A percentile compares a stretch with the other conserved stretches of the same genome.
Conservation (phyloP, 2,797 vertebrate genomes). For the Podargus strigoides region DNA sequence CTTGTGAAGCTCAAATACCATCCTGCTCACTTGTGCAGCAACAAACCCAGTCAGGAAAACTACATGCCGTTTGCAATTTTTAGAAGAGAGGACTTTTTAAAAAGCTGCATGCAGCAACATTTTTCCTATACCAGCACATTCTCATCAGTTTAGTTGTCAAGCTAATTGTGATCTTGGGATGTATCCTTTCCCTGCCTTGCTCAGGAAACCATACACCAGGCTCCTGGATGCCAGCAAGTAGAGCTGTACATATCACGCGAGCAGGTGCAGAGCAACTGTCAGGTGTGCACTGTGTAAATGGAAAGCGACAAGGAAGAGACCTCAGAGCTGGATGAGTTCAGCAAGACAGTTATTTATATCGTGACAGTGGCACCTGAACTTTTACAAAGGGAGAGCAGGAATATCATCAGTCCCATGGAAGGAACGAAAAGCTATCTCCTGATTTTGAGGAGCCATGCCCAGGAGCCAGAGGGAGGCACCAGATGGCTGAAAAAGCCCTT, state of each 20-base stretch:
- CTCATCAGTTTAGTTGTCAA: background rate
- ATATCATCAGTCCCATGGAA: background rate
- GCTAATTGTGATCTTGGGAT: background rate
- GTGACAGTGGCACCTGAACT: background rate
- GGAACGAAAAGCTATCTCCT: background rate
- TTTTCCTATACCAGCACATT: constrained; percentile 50
- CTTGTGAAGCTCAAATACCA: background rate
- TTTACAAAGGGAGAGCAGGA: background rate
- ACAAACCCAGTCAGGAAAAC: background rate
- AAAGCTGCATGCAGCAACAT: constrained; percentile 41
- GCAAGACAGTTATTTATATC: background rate
- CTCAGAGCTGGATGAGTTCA: background rate
- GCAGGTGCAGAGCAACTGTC: background rate
- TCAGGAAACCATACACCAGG: background rate
- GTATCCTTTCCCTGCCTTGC: background rate
- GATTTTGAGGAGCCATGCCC: background rate
- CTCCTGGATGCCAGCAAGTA: background rate
- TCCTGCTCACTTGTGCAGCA: background rate
- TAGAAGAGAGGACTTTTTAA: constrained; percentile 12
- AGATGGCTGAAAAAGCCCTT: constrained; percentile 9
- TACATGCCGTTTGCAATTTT: background rate
- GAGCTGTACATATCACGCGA: accelerated
- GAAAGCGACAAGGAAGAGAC: background rate
- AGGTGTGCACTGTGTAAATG: background rate
- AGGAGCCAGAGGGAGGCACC: background rate